phyloP scores from a whole-genome alignment of 2,797 vertebrate species.

The Varecia variegata region DNA sequence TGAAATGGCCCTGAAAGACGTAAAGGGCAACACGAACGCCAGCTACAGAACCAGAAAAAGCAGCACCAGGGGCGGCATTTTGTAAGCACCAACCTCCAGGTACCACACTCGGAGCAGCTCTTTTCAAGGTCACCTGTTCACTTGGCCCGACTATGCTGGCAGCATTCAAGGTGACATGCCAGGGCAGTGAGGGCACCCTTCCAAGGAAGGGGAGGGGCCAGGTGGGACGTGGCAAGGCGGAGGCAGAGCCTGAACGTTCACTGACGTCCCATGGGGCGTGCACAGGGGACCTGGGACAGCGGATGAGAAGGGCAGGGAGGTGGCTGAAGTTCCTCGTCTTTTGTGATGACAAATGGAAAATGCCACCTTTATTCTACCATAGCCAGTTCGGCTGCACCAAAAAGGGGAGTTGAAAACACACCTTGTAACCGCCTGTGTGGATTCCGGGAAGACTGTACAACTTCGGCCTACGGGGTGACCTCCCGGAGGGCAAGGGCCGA shows the following conservation, averaged over 20 bases:
- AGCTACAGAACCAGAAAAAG: neutral
- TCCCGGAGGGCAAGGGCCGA: too few relatives aligned
- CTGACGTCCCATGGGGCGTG: fast-evolving
- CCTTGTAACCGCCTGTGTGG: neutral
- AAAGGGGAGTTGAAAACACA: neutral
- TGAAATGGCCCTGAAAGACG: neutral
- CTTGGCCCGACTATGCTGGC: neutral
- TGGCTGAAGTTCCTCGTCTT: neutral
- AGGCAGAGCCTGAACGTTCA: neutral
- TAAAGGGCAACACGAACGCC: neutral
- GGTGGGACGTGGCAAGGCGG: neutral
- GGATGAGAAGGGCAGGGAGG: neutral
- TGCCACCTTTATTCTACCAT: neutral
- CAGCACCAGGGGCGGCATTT: neutral
- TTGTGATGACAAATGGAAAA: neutral
- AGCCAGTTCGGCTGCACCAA: neutral
- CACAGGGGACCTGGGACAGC: neutral
- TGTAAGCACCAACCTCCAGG: neutral
- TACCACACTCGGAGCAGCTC: neutral
- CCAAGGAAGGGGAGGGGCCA: neutral
- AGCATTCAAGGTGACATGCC: neutral
- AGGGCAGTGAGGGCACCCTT: neutral
- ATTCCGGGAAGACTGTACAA: neutral
- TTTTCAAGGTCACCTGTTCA: neutral
- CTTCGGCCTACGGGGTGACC: neutral